Base-by-base conservation (phyloP, 2,113 vertebrate species). In the Aramus guarauna region DNA sequence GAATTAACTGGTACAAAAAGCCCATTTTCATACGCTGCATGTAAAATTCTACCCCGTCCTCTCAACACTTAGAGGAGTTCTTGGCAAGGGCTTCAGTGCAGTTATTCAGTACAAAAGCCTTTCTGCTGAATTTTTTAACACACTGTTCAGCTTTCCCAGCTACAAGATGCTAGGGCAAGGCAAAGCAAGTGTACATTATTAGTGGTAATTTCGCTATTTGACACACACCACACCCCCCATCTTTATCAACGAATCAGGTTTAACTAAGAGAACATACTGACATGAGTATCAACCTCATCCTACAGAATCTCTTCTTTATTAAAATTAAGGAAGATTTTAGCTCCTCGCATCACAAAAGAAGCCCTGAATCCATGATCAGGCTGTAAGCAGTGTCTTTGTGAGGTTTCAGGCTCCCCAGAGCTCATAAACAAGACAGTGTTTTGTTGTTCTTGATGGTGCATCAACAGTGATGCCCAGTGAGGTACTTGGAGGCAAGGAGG, bases 171-270 rank as follows among this genome's bases (percentile, higher is more conserved):
- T 81, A n/a, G 20, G 43, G 37, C n/a, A 81, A 15, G 9, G 62
- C 0, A 1, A 79, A 34, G 9, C 23, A 79, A 56, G 5, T 4
- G 17, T 26, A 20, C 1, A 1, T 20, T 29, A n/a, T 29, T 17
- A 23, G 29, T 12, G 27, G 8, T 13, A 41, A 69, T 37, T 15
- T 26, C 4, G 1, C n/a, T 66, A 6, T 50, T 48, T 62, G 26
- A 77, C 36, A n/a, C n/a, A n/a, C n/a, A n/a, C n/a, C n/a, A n/a
- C n/a, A n/a, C 5, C 9, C 14, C 13, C 5, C 32, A 48, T 12
- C 29, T 53, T 23, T 32, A 52, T 36, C 41, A 11, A 24, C 0
- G 0, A 71, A 14, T 78, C 30, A 19, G 23, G 24, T 69, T 69
- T 69, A 79, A 27, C 12, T 76, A 41, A 73, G 37, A 75, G 30